A percentile compares a stretch with the other conserved stretches of the same genome.
phyloP scores from a whole-genome alignment of 2,797 vertebrate genomes.

The Choloepus didactylus region DNA sequence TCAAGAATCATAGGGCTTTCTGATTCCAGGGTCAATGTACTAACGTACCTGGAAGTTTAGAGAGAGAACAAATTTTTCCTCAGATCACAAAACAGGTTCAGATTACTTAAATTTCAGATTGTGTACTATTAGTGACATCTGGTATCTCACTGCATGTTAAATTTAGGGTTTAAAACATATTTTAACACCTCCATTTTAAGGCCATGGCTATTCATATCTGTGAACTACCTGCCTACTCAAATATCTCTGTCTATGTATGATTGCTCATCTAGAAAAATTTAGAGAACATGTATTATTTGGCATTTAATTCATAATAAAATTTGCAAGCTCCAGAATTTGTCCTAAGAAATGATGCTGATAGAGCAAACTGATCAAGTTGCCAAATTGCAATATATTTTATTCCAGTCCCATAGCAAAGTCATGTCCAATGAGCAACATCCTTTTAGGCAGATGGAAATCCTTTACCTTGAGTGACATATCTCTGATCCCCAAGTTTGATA shows the following conservation, averaged over 20 bases:
- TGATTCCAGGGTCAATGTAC: neutral
- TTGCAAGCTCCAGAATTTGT: neutral
- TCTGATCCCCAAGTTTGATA: neutral
- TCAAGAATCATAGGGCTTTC: conserved; percentile 51
- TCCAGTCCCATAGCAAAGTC: neutral
- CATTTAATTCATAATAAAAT: conserved; percentile 55
- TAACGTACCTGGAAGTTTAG: conserved; percentile 49
- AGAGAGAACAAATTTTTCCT: conserved; percentile 14
- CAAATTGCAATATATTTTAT: conserved; percentile 36
- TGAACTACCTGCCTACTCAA: conserved; percentile 12
- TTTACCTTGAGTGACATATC: neutral
- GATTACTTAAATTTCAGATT: conserved; percentile 48
- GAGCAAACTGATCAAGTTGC: neutral
- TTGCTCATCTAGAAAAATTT: conserved; percentile 43
- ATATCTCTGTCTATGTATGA: neutral
- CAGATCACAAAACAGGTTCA: conserved; percentile 39
- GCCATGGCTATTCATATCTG: conserved; percentile 7
- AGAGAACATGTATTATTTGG: conserved; percentile 31
- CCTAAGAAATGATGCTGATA: neutral
- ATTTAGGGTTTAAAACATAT: conserved; percentile 48
- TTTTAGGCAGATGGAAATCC: neutral
- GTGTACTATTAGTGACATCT: neutral
- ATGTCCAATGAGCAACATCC: neutral
- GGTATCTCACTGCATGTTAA: conserved; percentile 28
- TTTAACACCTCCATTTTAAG: conserved; percentile 51